These are phyloP conservation scores for Drosophila phalerata DNA, from an alignment of 2,888 invertebrate species.

Conservation along the genomic window DNA sequence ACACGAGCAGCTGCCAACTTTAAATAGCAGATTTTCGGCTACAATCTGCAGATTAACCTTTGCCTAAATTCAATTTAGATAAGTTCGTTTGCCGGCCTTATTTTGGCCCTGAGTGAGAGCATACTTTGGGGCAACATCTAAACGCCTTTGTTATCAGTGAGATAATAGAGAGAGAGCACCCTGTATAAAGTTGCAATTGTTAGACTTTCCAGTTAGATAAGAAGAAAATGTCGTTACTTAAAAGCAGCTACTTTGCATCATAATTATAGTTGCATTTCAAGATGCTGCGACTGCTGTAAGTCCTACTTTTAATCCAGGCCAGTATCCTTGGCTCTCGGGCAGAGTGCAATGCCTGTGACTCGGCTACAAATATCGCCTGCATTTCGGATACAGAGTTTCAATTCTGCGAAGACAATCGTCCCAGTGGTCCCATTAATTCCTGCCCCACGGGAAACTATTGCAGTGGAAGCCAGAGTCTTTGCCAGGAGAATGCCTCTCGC, in stretches of 20 bases:
- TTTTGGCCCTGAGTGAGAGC: background rate
- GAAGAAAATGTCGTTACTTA: background rate
- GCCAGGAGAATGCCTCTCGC: constrained; percentile 21
- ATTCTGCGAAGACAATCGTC: constrained; percentile 51
- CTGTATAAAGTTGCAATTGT: background rate
- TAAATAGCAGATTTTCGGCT: constrained; percentile 58
- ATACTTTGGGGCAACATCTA: constrained; percentile 9
- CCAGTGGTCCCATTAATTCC: constrained; percentile 34
- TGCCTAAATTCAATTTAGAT: constrained; percentile 59
- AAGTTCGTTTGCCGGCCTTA: constrained; percentile 28
- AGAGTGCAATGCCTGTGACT: constrained; percentile 61
- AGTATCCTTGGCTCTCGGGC: constrained; percentile 13
- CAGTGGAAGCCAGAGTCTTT: constrained; percentile 28
- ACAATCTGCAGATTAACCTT: constrained; percentile 36
- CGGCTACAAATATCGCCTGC: constrained; percentile 55
- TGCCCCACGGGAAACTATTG: constrained; percentile 65
- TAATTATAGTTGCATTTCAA: constrained; percentile 34
- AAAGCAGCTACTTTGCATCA: background rate
- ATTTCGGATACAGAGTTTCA: constrained; percentile 66
- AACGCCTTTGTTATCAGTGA: constrained; percentile 1
- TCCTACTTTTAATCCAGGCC: background rate
- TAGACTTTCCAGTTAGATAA: constrained; percentile 23
- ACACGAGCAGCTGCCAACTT: constrained; percentile 20
- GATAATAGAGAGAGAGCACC: background rate
- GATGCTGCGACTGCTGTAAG: constrained; percentile 41